Conservation (phyloP, 2,113 vertebrate species). For the Pachycephala philippinensis region DNA sequence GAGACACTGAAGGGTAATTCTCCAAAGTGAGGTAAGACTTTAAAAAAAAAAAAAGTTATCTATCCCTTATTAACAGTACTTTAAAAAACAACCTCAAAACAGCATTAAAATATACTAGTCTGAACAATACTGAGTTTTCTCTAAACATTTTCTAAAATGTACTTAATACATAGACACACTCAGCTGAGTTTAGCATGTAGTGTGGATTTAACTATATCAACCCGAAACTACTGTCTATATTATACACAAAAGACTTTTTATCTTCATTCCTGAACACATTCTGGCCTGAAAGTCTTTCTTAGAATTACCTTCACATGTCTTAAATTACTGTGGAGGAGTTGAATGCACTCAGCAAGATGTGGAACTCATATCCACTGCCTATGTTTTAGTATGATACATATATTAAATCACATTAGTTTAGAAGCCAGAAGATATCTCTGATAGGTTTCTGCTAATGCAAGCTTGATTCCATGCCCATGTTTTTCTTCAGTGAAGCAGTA, state of each 20-base stretch:
- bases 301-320: conserved; percentile 22
- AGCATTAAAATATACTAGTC: neutral
- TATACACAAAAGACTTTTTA: neutral
- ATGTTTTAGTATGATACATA: neutral
- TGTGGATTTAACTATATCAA: neutral
- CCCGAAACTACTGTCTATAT: neutral
- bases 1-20: neutral
- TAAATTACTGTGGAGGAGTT: conserved; percentile 20
- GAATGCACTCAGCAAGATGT: neutral
- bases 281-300: neutral
- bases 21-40: neutral
- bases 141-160: neutral
- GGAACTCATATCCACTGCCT: neutral
- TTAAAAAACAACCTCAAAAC: neutral
- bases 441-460: conserved; percentile 27
- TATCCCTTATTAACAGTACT: neutral
- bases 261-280: neutral
- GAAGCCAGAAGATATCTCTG: conserved; percentile 20
- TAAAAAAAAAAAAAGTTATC: neutral
- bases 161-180: neutral
- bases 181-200: neutral
- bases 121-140: neutral
- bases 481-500: conserved; percentile 6
- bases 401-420: neutral
- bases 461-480: neutral